Conservation (phyloP, 2,113 vertebrate species). For the Aegithalos caudatus region DNA sequence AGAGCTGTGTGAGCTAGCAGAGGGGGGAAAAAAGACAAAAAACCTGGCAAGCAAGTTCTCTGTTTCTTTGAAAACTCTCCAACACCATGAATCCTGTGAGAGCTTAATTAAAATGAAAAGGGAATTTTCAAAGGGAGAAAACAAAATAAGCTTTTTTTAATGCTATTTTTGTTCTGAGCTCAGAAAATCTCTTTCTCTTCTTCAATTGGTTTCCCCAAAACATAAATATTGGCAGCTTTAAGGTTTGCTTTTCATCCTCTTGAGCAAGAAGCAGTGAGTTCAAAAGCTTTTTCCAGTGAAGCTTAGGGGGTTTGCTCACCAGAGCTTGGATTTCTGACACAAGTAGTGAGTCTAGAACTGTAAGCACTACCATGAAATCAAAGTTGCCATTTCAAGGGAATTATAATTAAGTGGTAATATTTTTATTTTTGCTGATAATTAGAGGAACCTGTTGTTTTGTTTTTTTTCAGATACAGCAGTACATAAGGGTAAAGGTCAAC, state of each 20-base stretch:
- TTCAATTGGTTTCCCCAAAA: conserved; percentile 7
- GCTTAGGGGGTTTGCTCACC: conserved; percentile 21
- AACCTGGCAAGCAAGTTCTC: conserved; percentile 10
- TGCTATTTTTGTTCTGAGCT: conserved; percentile 32
- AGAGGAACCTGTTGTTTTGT: neutral
- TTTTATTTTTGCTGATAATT: neutral
- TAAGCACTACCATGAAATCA: conserved; percentile 5
- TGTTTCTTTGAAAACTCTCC: conserved; percentile 58
- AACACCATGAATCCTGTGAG: conserved; percentile 34
- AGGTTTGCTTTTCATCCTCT: conserved; percentile 39
- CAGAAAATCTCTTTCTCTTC: conserved; percentile 1
- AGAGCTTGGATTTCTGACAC: conserved; percentile 32
- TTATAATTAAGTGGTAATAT: neutral
- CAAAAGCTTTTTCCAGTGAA: conserved; percentile 48
- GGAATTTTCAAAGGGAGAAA: conserved; percentile 41
- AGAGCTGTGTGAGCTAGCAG: neutral
- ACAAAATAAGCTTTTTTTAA: conserved; percentile 51
- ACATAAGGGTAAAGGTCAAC: neutral
- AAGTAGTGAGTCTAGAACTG: conserved; percentile 23
- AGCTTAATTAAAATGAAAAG: conserved; percentile 58
- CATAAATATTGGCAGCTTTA: conserved; percentile 41
- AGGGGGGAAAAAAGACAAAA: neutral
- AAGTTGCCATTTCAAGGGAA: conserved; percentile 16
- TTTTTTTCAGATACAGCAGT: neutral
- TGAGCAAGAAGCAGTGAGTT: conserved; percentile 41